Evolutionary conservation across 1,140 invertebrate species (phyloP), one percentile per base, ranked within the genome.

Genomic region (Zaprionus taronus): DNA sequence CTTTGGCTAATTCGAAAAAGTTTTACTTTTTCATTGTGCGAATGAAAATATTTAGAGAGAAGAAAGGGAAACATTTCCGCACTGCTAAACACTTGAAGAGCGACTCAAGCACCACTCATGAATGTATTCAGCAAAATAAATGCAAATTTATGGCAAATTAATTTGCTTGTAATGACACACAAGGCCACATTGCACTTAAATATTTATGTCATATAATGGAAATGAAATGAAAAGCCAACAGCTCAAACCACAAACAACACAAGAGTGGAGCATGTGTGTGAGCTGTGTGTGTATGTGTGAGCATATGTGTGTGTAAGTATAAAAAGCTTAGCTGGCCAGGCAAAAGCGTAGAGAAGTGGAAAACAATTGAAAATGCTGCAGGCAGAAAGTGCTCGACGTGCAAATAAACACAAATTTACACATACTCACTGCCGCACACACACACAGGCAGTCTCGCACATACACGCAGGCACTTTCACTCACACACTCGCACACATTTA

Each of bases 1-100:
- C 81, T 79, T 83, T 83, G 81, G 74, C 73, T 91, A 91, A 91
- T 91, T 87, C 84, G 90, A 47, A 90, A 91, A 91, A 91, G 80
- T 91, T 86, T 70, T 75, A 34, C 31, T 34, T 61, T 85, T 91
- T 91, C 86, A 90, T 90, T 72, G 73, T 77, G 17, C 62, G 49
- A 38, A 38, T 15, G 78, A 76, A 83, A 64, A 64, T 76, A 72
- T 75, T 64, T 60, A 75, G 72, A 14, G 12, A 49, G 17, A 11
- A 20, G 17, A 24, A 31, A 34, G 9, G 22, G 28, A 24, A 24
- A 49, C 41, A 63, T 69, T 62, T 34, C 17, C 65, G 65, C 72
- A 38, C 70, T 65, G 69, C 22, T 51, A 31, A 31, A 31, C 11
- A 53, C 28, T 53, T 34, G 24, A 53, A 41, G 31, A 58, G n/a